Evolutionary conservation across 2,888 invertebrate genomes (phyloP).

Genomic region (Eupithecia vulgata): DNA sequence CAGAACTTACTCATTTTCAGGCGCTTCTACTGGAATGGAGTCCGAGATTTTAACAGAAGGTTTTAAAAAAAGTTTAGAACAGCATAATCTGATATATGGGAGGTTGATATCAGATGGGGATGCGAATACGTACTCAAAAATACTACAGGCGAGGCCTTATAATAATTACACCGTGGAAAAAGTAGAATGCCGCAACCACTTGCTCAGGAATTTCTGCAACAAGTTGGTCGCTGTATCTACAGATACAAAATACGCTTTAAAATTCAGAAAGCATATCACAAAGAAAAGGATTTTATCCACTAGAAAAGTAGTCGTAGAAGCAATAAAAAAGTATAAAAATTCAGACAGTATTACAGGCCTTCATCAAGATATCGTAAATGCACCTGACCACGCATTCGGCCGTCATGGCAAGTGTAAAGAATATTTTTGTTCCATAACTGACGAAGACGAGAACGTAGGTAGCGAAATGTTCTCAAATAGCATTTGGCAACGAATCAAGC

Average conservation of each 20-base stretch:
- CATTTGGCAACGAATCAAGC: conserved; percentile 14
- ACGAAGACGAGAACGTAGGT: neutral
- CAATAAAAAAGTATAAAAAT: too few relatives aligned
- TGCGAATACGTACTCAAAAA: too few relatives aligned
- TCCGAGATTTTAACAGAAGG: too few relatives aligned
- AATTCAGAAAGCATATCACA: too few relatives aligned
- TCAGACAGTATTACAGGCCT: neutral
- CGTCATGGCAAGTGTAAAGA: conserved; percentile 11
- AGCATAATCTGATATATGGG: too few relatives aligned
- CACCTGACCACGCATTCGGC: conserved; percentile 17
- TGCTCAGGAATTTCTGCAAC: conserved; percentile 28
- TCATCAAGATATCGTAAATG: conserved; percentile 3
- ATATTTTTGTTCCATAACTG: conserved; percentile 13
- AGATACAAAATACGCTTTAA: neutral
- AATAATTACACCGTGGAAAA: conserved; percentile 15
- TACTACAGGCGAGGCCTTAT: neutral
- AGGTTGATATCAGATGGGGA: too few relatives aligned
- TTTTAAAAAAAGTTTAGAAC: too few relatives aligned
- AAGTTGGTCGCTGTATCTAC: conserved; percentile 7
- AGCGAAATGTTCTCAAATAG: conserved; percentile 4
- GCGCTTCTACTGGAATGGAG: too few relatives aligned
- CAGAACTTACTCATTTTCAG: too few relatives aligned
- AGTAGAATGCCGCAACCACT: conserved; percentile 37
- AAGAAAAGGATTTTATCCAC: too few relatives aligned
- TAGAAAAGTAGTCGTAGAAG: too few relatives aligned